Conservation (phyloP, 1,140 invertebrate species). For the Drosophila paulistorum region DNA sequence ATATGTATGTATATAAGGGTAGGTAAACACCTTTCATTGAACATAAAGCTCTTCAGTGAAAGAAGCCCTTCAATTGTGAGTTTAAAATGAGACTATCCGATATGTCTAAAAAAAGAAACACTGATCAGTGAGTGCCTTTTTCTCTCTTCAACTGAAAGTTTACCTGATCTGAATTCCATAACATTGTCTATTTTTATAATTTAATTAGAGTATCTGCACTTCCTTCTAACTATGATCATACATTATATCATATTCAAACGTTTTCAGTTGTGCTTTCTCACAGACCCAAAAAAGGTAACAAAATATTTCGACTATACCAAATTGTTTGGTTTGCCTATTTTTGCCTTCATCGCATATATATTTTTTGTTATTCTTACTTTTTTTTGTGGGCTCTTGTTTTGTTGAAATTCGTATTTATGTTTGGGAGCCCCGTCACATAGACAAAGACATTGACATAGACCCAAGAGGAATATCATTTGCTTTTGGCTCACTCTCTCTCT, state of each 20-base stretch:
- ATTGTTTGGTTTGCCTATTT: conserved; percentile 59
- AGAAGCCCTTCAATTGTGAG: too few relatives aligned
- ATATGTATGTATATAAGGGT: background rate
- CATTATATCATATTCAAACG: conserved; percentile 25
- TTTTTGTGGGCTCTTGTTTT: conserved; percentile 62
- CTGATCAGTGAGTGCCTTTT: too few relatives aligned
- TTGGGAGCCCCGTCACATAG: conserved; percentile 40
- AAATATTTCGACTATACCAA: conserved; percentile 72
- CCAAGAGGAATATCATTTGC: conserved; percentile 67
- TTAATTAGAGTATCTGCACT: conserved; percentile 33
- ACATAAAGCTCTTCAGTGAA: too few relatives aligned
- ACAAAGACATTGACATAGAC: conserved; percentile 53
- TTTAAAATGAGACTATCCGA: too few relatives aligned
- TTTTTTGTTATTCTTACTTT: conserved; percentile 22
- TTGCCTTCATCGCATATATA: conserved; percentile 69
- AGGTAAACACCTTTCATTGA: background rate
- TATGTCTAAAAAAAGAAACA: too few relatives aligned
- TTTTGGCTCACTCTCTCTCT: conserved; percentile 29
- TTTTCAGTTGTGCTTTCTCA: conserved; percentile 35
- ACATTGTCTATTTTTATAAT: too few relatives aligned
- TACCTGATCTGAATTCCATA: too few relatives aligned
- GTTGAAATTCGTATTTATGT: conserved; percentile 80
- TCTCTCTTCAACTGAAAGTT: too few relatives aligned
- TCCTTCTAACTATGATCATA: background rate
- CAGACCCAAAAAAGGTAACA: conserved; percentile 40